Conservation (phyloP, 2,888 invertebrate genomes). For the Leptogaster cylindrica region DNA sequence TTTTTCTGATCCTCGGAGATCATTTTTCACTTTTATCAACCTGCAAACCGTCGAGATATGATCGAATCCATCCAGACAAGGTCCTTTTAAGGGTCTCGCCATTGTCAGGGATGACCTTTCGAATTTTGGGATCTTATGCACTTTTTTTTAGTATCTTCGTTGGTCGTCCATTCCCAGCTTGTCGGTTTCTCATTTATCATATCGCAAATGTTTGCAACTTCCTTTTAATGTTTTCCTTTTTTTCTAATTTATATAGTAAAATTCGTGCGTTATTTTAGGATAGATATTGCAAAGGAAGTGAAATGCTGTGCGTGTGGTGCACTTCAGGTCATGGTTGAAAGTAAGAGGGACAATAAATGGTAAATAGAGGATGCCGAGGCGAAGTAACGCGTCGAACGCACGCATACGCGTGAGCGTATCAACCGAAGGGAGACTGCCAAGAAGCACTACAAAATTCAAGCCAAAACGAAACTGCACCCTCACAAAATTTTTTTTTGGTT, state of each 20-base stretch:
- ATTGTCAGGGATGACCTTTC: constrained; percentile 28
- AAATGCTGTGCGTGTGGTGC: constrained; percentile 13
- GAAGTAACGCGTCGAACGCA: constrained; percentile 3
- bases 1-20: constrained; percentile 19
- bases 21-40: constrained; percentile 41
- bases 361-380: constrained; percentile 6
- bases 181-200: constrained; percentile 23
- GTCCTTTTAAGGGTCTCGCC: constrained; percentile 20
- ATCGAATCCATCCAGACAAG: constrained; percentile 10
- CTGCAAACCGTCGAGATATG: constrained; percentile 1
- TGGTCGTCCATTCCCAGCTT: not conserved
- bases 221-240: constrained; percentile 3
- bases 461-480: constrained; percentile 35
- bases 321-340: constrained; percentile 32
- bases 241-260: not conserved
- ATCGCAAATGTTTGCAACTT: constrained; percentile 28
- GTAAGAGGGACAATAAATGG: constrained; percentile 18
- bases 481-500: constrained; percentile 28
- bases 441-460: constrained; percentile 7
- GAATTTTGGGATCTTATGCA: constrained; percentile 1
- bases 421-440: not conserved
- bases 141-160: not conserved
- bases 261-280: constrained; percentile 16
- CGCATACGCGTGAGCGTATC: no score
- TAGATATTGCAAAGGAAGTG: not conserved